These are phyloP conservation scores for Urocitellus parryii DNA, from an alignment of 2,113 vertebrate species.

Conservation along the genomic window DNA sequence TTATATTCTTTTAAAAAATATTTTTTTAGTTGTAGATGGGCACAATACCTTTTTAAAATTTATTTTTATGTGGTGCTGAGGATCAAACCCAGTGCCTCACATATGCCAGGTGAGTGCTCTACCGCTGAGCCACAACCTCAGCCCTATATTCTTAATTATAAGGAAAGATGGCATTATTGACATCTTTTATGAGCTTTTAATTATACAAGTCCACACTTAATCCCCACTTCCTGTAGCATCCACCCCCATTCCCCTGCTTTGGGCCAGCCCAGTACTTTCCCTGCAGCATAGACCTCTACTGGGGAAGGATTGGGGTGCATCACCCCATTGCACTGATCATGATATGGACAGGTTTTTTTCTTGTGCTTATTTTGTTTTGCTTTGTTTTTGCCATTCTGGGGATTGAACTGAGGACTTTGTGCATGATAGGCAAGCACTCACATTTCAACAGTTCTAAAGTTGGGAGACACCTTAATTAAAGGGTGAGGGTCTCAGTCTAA, in stretches of 20 bases:
- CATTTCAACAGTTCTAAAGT: neutral
- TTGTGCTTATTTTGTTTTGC: neutral
- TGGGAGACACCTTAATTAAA: neutral
- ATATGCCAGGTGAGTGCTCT: too few species aligned
- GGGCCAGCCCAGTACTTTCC: neutral
- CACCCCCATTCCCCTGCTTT: neutral
- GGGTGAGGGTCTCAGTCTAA: neutral
- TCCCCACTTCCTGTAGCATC: neutral
- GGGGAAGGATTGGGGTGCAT: neutral
- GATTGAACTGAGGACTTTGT: too few species aligned
- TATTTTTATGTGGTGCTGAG: too few species aligned
- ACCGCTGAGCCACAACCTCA: too few species aligned
- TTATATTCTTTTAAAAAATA: neutral
- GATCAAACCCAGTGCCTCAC: too few species aligned
- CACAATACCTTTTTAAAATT: too few species aligned
- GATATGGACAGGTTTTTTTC: neutral
- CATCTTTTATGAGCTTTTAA: constrained; percentile 58
- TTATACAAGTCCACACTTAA: neutral
- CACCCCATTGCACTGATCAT: neutral
- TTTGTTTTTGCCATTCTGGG: too few species aligned
- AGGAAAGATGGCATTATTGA: neutral
- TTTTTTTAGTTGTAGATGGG: too few species aligned
- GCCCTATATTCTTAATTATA: constrained; percentile 61
- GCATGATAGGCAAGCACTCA: neutral
- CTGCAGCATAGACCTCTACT: neutral